phyloP scores from a whole-genome alignment of 2,113 vertebrate genomes.

The Tylochromis polylepis region DNA sequence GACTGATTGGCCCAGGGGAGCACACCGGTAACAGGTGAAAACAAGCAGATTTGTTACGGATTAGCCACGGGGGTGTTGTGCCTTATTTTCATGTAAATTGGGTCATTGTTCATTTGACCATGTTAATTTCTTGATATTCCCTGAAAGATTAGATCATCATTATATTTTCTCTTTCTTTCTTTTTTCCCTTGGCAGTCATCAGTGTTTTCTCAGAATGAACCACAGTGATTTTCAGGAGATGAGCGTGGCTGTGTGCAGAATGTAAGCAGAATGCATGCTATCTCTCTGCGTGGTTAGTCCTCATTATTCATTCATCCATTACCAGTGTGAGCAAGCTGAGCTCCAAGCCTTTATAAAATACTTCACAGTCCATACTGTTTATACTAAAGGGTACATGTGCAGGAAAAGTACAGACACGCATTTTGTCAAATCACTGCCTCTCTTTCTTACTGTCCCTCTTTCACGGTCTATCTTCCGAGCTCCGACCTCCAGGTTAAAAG shows the following conservation, averaged over 20 bases:
- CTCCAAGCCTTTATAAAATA: not conserved
- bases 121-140: not conserved
- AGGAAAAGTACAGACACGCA: not conserved
- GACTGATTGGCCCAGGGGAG: not conserved
- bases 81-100: constrained; percentile 23
- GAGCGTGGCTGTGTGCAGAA: not conserved
- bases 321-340: not conserved
- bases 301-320: constrained; percentile 23
- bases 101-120: constrained; percentile 11
- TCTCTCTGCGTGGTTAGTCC: constrained; percentile 7
- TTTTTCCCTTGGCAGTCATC: not conserved
- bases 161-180: not conserved
- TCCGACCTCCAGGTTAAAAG: not conserved
- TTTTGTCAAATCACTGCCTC: not conserved
- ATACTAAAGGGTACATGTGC: not conserved
- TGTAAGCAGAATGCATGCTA: not conserved
- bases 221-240: not conserved
- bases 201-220: not conserved
- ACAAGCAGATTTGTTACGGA: not conserved
- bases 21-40: constrained; percentile 9
- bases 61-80: not conserved
- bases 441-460: not conserved
- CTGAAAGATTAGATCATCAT: constrained; percentile 20
- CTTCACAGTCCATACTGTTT: not conserved
- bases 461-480: not conserved